phyloP scores from a whole-genome alignment of 2,888 invertebrate genomes.

The Agrochola lychnidis region DNA sequence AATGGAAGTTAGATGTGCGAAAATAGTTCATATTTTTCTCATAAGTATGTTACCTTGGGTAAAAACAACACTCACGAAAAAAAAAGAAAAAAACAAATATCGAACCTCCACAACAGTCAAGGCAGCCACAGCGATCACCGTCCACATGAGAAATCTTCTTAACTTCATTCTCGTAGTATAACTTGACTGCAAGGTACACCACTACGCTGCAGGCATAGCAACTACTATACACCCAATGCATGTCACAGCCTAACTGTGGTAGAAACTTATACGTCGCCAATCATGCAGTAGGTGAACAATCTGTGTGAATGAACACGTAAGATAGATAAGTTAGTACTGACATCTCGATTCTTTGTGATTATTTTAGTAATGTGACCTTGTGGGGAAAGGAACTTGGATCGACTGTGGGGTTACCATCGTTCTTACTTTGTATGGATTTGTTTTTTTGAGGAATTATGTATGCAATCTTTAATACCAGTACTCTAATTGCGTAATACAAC shows the following conservation, averaged over 20 bases:
- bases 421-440: conserved; percentile 16
- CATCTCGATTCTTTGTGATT: conserved; percentile 58
- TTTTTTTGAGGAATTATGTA: neutral
- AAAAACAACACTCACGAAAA: too few relatives aligned
- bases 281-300: conserved; percentile 11
- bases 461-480: neutral
- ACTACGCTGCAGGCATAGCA: conserved; percentile 82
- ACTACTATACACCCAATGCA: conserved; percentile 80
- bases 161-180: conserved; percentile 85
- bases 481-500: too few relatives aligned
- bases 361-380: conserved; percentile 65
- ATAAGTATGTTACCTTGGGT: too few relatives aligned
- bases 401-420: conserved; percentile 27
- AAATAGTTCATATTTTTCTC: too few relatives aligned
- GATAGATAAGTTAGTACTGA: conserved; percentile 75
- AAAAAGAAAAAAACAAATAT: conserved; percentile 26
- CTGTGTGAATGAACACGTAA: conserved; percentile 68
- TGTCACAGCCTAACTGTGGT: conserved; percentile 54
- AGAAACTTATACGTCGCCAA: conserved; percentile 54
- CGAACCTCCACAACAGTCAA: conserved; percentile 79
- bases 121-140: conserved; percentile 68
- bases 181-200: conserved; percentile 78
- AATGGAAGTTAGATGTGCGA: too few relatives aligned
- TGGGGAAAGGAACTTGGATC: conserved; percentile 42
- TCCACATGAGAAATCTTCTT: conserved; percentile 72